Evolutionary conservation across 2,113 vertebrate species (phyloP).

Genomic region (Sceloporus undulatus): DNA sequence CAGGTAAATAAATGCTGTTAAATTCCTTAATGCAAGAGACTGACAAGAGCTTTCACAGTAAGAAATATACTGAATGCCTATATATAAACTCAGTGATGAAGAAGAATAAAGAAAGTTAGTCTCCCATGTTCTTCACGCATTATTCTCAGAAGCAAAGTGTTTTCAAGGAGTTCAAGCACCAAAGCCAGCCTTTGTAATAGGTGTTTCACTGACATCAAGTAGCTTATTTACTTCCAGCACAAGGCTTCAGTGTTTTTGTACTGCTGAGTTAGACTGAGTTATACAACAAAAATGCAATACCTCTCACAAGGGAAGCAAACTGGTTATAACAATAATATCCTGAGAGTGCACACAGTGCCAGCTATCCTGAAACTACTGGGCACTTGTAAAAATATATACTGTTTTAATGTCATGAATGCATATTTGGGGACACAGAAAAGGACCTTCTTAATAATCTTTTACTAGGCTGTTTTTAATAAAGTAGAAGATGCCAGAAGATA

Average conservation of each 20-base stretch:
- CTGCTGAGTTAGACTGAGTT: slow-evolving; percentile 3
- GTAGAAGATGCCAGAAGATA: no score
- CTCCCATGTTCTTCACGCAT: not conserved
- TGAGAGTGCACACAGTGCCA: not conserved
- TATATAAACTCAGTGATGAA: not conserved
- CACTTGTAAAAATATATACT: no score
- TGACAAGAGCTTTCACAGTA: slow-evolving; percentile 22
- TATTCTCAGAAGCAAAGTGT: not conserved
- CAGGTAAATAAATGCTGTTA: not conserved
- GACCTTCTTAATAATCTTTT: no score
- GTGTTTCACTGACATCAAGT: not conserved
- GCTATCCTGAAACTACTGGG: not conserved
- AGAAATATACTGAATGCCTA: slow-evolving; percentile 30
- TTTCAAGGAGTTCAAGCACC: slow-evolving; percentile 30
- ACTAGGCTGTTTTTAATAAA: no score
- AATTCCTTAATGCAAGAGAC: slow-evolving; percentile 33
- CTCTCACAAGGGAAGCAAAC: not conserved
- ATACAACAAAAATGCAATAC: slow-evolving; percentile 31
- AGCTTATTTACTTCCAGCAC: slow-evolving; percentile 43
- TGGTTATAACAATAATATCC: slow-evolving; percentile 9
- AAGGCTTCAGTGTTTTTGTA: slow-evolving; percentile 3
- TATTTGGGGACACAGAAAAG: no score
- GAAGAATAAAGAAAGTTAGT: not conserved
- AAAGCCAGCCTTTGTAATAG: slow-evolving; percentile 20
- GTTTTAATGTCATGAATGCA: no score